Conservation (phyloP, 2,797 vertebrate genomes). For the Phyllotis vaccarum region DNA sequence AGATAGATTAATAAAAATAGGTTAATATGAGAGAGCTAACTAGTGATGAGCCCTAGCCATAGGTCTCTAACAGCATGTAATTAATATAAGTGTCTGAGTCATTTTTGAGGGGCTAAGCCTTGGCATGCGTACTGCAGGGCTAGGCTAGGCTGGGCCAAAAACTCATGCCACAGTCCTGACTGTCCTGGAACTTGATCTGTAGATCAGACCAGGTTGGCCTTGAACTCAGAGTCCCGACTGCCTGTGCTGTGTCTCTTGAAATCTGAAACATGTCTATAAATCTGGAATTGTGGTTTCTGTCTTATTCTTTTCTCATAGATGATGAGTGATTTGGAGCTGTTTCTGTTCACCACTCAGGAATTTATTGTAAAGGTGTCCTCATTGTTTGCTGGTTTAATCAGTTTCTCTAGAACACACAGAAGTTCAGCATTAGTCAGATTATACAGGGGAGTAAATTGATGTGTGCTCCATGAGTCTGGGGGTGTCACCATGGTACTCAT, state of each 20-base stretch:
- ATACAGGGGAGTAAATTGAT: neutral
- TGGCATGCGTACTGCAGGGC: too few relatives aligned
- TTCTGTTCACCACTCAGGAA: constrained; percentile 19
- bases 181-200: neutral
- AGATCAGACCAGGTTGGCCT: neutral
- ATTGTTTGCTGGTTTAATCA: neutral
- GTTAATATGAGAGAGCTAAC: too few relatives aligned
- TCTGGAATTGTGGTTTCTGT: neutral
- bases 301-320: neutral
- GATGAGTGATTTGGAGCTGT: constrained; percentile 29
- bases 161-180: neutral
- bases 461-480: neutral
- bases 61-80: too few relatives aligned
- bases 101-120: too few relatives aligned
- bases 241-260: neutral
- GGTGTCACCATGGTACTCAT: neutral
- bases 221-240: neutral
- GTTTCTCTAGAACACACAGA: constrained; percentile 28
- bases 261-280: neutral
- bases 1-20: too few relatives aligned
- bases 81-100: too few relatives aligned
- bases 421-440: neutral
- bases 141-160: too few relatives aligned
- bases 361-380: neutral
- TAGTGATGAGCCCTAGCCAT: too few relatives aligned